A percentile compares a stretch with the other conserved stretches of the same genome.
These are phyloP conservation scores for Prunella fulvescens DNA, from an alignment of 2,113 vertebrate genomes.

Conservation along the genomic window DNA sequence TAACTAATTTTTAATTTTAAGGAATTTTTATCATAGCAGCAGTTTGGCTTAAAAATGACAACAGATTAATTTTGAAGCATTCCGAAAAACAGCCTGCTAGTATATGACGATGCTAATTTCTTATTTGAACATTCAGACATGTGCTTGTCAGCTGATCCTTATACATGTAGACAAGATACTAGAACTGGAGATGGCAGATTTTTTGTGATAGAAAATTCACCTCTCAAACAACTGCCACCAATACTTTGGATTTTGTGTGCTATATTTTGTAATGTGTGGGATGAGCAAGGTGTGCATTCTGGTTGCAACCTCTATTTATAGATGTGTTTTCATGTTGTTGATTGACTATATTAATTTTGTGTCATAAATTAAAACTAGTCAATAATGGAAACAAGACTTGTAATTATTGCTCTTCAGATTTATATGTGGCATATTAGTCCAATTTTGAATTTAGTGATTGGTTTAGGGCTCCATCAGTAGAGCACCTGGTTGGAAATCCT, in stretches of 20 bases:
- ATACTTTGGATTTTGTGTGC: not conserved
- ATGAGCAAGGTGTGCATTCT: not conserved
- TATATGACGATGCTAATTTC: conserved; percentile 18
- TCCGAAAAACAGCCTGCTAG: conserved; percentile 33
- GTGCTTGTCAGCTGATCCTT: not conserved
- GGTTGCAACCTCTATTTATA: not conserved
- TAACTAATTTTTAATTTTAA: not conserved
- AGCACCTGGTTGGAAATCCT: conserved; percentile 50
- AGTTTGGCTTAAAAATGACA: conserved; percentile 23
- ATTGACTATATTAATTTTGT: conserved; percentile 31
- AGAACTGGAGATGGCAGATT: not conserved
- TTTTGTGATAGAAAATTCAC: conserved; percentile 22
- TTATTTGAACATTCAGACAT: not conserved
- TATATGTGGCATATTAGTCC: not conserved
- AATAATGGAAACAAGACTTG: conserved; percentile 26
- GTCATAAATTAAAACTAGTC: conserved; percentile 2
- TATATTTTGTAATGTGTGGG: not conserved
- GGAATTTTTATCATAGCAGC: not conserved
- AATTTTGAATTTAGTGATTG: not conserved
- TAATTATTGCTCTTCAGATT: conserved; percentile 24
- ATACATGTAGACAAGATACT: not conserved
- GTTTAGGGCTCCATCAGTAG: not conserved
- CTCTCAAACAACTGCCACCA: not conserved
- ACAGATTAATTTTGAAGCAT: conserved; percentile 24
- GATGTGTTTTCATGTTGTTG: conserved; percentile 7